Conservation (phyloP, 64 coral and sea anemone genomes). For the Montipora cactus region DNA sequence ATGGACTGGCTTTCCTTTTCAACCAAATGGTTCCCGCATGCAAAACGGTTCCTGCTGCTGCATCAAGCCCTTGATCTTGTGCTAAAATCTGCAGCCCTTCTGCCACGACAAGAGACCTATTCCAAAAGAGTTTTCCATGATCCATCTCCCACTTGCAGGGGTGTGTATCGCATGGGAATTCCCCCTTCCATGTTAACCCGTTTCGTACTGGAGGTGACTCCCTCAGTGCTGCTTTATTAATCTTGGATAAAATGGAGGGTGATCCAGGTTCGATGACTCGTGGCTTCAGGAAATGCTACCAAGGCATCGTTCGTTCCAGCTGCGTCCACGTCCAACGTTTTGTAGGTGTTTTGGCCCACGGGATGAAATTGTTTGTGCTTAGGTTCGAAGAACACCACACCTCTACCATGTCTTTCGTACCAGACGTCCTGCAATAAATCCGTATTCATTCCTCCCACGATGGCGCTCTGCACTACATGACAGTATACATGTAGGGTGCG, state of each 20-base stretch:
- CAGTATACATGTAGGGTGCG: no score
- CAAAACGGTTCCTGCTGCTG: no score
- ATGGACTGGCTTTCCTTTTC: not conserved
- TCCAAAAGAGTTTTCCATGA: constrained; percentile 19
- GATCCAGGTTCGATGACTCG: not conserved
- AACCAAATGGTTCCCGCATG: no score
- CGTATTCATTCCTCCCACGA: no score
- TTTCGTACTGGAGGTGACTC: not conserved
- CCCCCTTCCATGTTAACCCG: not conserved
- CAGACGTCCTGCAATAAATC: no score
- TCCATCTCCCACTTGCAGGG: constrained; percentile 16
- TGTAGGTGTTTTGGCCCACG: not conserved
- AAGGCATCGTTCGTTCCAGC: not conserved
- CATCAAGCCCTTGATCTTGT: no score
- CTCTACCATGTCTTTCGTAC: no score
- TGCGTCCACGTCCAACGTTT: not conserved
- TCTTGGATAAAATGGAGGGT: constrained; percentile 41
- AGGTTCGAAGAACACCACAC: no score
- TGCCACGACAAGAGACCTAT: not conserved
- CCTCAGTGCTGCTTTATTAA: not conserved
- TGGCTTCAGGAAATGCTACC: not conserved
- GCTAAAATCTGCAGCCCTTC: not conserved
- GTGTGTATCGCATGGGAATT: constrained; percentile 32
- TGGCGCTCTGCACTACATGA: no score
- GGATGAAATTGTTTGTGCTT: no score